These are phyloP conservation scores for Pterostichus madidus DNA, from an alignment of 2,888 invertebrate genomes.

Conservation along the genomic window DNA sequence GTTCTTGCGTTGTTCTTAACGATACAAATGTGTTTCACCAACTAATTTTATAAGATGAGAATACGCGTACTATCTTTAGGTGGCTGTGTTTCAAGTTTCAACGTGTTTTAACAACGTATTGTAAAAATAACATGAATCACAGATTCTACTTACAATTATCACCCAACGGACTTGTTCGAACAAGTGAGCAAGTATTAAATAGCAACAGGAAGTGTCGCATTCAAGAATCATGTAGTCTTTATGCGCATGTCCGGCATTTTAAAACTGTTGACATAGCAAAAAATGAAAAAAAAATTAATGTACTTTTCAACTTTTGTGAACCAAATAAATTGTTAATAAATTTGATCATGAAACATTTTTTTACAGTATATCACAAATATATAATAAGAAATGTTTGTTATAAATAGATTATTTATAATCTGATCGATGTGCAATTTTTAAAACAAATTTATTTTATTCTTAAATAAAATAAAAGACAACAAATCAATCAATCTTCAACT, in stretches of 20 bases:
- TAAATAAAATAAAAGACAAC: constrained; percentile 12
- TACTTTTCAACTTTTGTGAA: background rate
- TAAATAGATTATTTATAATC: too few relatives aligned
- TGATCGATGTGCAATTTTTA: too few relatives aligned
- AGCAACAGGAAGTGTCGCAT: constrained; percentile 54
- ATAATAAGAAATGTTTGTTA: too few relatives aligned
- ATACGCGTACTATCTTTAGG: constrained; percentile 22
- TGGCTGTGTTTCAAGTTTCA: constrained; percentile 43
- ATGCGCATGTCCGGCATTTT: constrained; percentile 22
- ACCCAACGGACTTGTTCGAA: constrained; percentile 65
- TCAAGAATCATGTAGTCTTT: constrained; percentile 30
- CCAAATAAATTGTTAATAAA: too few relatives aligned
- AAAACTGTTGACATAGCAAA: background rate
- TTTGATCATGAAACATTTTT: too few relatives aligned
- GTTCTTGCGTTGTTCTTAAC: constrained; percentile 37
- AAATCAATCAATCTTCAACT: constrained; percentile 64
- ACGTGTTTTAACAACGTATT: constrained; percentile 44
- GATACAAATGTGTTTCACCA: constrained; percentile 36
- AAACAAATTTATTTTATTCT: background rate
- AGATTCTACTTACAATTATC: constrained; percentile 39
- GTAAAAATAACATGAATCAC: constrained; percentile 40
- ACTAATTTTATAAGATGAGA: constrained; percentile 10
- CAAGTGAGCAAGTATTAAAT: constrained; percentile 51
- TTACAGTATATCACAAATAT: too few relatives aligned
- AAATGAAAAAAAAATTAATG: background rate